phyloP scores from a whole-genome alignment of 2,888 invertebrate species.

The Alitta virens region DNA sequence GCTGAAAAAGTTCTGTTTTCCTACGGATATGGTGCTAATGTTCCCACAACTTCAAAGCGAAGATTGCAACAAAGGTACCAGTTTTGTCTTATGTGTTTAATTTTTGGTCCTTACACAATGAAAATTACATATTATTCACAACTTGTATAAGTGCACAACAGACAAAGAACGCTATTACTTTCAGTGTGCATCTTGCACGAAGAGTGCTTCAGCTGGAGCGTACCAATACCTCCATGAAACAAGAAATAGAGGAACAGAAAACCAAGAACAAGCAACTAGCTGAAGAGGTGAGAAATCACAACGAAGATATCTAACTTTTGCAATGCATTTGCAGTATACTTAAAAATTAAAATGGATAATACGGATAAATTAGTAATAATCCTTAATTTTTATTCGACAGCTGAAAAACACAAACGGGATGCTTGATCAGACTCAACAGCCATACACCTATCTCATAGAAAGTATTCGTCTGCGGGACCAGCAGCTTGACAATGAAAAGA shows the following conservation, averaged over 20 bases:
- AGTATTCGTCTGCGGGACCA: constrained; percentile 46
- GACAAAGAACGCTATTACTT: constrained; percentile 13
- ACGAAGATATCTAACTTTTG: too few species aligned
- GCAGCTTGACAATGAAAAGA: constrained; percentile 42
- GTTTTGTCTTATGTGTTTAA: background rate
- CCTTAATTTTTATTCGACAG: constrained; percentile 28
- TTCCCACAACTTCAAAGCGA: constrained; percentile 52
- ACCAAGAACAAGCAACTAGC: constrained; percentile 38
- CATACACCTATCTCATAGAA: constrained; percentile 54
- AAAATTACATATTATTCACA: too few species aligned
- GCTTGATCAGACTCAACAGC: constrained; percentile 52
- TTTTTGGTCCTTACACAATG: too few species aligned
- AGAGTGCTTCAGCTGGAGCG: constrained; percentile 52
- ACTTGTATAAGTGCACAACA: too few species aligned
- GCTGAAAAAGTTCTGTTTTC: constrained; percentile 54
- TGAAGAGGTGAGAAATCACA: constrained; percentile 42
- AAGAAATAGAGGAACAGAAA: constrained; percentile 47
- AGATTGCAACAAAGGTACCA: constrained; percentile 52
- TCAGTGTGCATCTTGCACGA: constrained; percentile 51
- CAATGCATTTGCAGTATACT: too few species aligned
- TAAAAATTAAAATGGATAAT: too few species aligned
- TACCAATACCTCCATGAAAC: constrained; percentile 45
- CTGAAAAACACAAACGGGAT: constrained; percentile 45
- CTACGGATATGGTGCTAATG: constrained; percentile 56
- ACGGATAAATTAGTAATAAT: too few species aligned